These are phyloP conservation scores for Sylvilagus floridanus DNA, from an alignment of 2,797 vertebrate genomes.

Conservation along the genomic window DNA sequence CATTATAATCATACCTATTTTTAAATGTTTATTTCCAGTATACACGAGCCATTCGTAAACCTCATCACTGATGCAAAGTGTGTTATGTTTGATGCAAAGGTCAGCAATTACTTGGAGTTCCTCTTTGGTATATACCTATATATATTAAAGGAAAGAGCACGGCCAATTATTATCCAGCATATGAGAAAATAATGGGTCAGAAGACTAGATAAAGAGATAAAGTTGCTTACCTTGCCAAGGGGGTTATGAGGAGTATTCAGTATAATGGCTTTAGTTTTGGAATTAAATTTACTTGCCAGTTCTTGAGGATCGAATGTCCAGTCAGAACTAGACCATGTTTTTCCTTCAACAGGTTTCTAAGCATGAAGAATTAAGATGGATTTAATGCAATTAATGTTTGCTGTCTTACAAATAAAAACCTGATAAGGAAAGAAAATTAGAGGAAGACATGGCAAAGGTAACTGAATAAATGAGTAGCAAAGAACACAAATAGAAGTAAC, in stretches of 20 bases:
- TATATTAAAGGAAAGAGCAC: conserved; percentile 56
- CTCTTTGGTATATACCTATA: conserved; percentile 93
- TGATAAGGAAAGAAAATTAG: neutral
- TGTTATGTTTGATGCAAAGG: conserved; percentile 95
- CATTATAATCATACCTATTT: conserved; percentile 92
- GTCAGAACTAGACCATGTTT: conserved; percentile 90
- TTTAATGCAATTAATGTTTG: conserved; percentile 66
- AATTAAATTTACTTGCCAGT: conserved; percentile 95
- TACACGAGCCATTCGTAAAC: conserved; percentile 99
- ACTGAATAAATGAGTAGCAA: conserved; percentile 31
- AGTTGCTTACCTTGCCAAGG: conserved; percentile 93
- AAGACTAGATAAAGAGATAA: conserved; percentile 15
- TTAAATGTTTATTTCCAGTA: conserved; percentile 93
- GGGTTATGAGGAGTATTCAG: conserved; percentile 98
- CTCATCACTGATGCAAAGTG: conserved; percentile 97
- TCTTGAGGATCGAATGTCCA: conserved; percentile 94
- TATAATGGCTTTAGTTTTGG: conserved; percentile 97
- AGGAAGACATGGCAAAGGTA: conserved; percentile 41
- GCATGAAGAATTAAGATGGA: conserved; percentile 65
- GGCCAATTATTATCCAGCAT: conserved; percentile 44
- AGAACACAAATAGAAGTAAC: conserved; percentile 30
- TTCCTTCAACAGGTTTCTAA: conserved; percentile 89
- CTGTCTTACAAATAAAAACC: conserved; percentile 58
- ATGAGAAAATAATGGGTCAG: conserved; percentile 43
- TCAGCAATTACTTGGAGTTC: conserved; percentile 95